Percentiles rank a stretch among this genome's conserved stretches.
Evolutionary conservation across 2,888 invertebrate genomes (phyloP).

Genomic region (Neuroscelio doddi): DNA sequence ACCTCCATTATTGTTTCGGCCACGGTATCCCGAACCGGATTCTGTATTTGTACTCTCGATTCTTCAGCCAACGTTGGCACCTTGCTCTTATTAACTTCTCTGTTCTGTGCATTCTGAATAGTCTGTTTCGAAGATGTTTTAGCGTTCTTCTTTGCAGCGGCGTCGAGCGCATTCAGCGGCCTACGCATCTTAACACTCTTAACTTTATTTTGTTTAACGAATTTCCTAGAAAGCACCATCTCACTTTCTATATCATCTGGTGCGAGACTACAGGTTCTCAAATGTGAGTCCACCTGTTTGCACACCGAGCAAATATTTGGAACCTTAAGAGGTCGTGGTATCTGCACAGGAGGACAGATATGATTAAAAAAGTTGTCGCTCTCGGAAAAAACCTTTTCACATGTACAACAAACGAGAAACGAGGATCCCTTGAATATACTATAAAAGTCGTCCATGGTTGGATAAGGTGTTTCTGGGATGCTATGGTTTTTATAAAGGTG

Average conservation of each 20-base stretch:
- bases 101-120: conserved; percentile 12
- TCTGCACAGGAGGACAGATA: conserved; percentile 73
- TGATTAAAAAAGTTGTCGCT: conserved; percentile 85
- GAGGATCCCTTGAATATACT: conserved; percentile 79
- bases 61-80: conserved; percentile 37
- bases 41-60: conserved; percentile 41
- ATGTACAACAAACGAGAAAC: conserved; percentile 86
- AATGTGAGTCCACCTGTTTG: conserved; percentile 59
- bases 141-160: conserved; percentile 58
- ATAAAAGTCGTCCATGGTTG: conserved; percentile 80
- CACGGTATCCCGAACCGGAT: conserved; percentile 56
- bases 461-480: conserved; percentile 81
- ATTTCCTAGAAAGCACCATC: conserved; percentile 43
- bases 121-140: not conserved
- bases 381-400: conserved; percentile 85
- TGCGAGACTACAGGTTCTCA: conserved; percentile 59
- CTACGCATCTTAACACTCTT: conserved; percentile 35
- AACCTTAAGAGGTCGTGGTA: conserved; percentile 45
- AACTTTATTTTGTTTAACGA: conserved; percentile 58
- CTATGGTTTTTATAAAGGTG: conserved; percentile 87
- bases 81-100: not conserved
- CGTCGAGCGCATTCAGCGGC: conserved; percentile 45
- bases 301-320: conserved; percentile 65
- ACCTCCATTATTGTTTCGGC: conserved; percentile 67
- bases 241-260: conserved; percentile 42